Base-by-base conservation (phyloP, 2,888 invertebrate species). In the Leptopilina drosophilae region DNA sequence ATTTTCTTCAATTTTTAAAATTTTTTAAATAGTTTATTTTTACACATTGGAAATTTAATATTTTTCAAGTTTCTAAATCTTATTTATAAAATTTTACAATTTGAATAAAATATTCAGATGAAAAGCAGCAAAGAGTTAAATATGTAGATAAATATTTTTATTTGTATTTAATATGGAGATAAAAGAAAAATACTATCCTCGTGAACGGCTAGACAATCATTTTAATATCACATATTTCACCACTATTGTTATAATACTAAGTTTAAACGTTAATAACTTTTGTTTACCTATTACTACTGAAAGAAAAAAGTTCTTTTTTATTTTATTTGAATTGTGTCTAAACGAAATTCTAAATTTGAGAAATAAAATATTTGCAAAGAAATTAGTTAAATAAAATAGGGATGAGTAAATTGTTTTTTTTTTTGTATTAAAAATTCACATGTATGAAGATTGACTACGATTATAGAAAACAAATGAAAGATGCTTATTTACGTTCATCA, bases 131-230 rank as follows among this genome's bases (percentile, higher is more conserved):
- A 20, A 69, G 53, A 26, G 69, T 69, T 69, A 33, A 20, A 15
- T 56, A 49, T 26, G 9, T 49, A 53, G 15, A 73, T 73, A 66
- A 20, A 20, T 20, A 66, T 66, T n/a, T 40, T 42, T 42, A 67
- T 46, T 67, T 67, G 15, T 46, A 12, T 14, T 73, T 73, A 33
- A 33, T 73, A 53, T 73, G 73, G 73, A 73, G 73, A 73, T 69
- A 12, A 69, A 8, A 56, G 14, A 56, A 46, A 20, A 46, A 46
- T 46, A 46, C 49, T 26, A n/a, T 53, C 53, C 56, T 56, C 33
- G 14, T 2, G 53, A 12, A 73, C 33, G 53, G 26, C 73, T 73
- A 73, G 73, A 73, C 73, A 73, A 73, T 73, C 73, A 73, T 73
- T 67, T 69, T 14, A 69, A 53, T 69, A 69, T 69, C 14, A 11